A percentile compares a stretch with the other conserved stretches of the same genome.
phyloP scores from a whole-genome alignment of 2,888 invertebrate genomes.

The Sinhomidia bicolor region DNA sequence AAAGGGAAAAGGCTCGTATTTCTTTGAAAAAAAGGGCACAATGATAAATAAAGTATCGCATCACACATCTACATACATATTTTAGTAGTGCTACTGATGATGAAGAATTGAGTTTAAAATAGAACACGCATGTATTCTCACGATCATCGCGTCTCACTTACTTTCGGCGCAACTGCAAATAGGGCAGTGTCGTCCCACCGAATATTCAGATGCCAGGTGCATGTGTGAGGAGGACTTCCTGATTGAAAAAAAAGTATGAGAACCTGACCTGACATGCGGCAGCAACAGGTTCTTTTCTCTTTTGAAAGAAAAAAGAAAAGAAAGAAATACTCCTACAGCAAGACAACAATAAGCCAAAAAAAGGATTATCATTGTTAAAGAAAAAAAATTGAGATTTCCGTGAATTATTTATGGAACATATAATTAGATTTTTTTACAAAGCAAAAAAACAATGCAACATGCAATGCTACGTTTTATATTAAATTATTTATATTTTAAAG shows the following conservation, averaged over 20 bases:
- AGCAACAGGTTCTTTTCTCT: constrained; percentile 66
- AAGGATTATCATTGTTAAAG: constrained; percentile 29
- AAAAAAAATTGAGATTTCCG: constrained; percentile 41
- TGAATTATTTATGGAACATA: constrained; percentile 48
- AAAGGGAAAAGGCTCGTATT: constrained; percentile 42
- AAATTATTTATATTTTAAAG: not conserved
- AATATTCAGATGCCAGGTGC: constrained; percentile 55
- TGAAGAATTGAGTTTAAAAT: constrained; percentile 41
- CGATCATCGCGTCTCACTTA: constrained; percentile 28
- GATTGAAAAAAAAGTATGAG: constrained; percentile 70
- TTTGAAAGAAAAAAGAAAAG: too few species aligned
- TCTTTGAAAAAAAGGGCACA: not conserved
- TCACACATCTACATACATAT: not conserved
- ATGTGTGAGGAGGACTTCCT: constrained; percentile 56
- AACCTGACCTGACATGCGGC: constrained; percentile 72
- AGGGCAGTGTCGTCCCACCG: constrained; percentile 47
- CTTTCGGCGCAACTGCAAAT: constrained; percentile 37
- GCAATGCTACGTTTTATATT: constrained; percentile 16
- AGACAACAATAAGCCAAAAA: constrained; percentile 26
- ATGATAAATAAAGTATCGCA: not conserved
- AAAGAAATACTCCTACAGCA: too few species aligned
- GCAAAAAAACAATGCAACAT: constrained; percentile 54
- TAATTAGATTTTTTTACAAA: constrained; percentile 34
- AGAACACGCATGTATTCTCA: constrained; percentile 56
- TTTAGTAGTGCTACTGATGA: not conserved